Percentiles rank a stretch among this genome's conserved stretches.
These are phyloP conservation scores for Clunio marinus DNA, from an alignment of 2,888 invertebrate genomes.

Conservation along the genomic window DNA sequence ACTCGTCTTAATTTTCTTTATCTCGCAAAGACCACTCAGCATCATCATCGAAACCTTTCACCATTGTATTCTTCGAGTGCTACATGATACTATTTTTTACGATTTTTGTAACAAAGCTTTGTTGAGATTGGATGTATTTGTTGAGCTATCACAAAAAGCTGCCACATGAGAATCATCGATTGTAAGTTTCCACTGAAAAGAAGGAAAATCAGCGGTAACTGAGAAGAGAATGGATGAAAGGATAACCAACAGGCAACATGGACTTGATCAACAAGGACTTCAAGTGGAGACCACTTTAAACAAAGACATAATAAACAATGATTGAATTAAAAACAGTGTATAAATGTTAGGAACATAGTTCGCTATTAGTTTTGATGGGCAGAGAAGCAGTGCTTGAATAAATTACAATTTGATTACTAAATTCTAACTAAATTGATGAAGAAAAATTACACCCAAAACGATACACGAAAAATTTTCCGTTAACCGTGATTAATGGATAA, in stretches of 20 bases:
- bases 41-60: constrained; percentile 37
- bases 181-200: not conserved
- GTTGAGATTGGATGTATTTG: constrained; percentile 36
- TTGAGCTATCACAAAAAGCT: constrained; percentile 10
- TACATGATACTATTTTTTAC: constrained; percentile 33
- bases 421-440: not conserved
- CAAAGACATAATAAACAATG: not conserved
- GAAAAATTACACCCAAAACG: no score
- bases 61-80: constrained; percentile 35
- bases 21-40: constrained; percentile 25
- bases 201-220: no score
- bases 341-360: constrained; percentile 38
- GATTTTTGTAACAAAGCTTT: constrained; percentile 29
- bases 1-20: not conserved
- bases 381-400: constrained; percentile 1
- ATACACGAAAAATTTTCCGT: not conserved
- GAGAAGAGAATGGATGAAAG: no score
- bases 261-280: not conserved
- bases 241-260: no score
- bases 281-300: not conserved
- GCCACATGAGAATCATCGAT: not conserved
- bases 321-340: constrained; percentile 8
- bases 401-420: not conserved
- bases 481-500: not conserved
- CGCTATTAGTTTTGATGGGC: constrained; percentile 20